Evolutionary conservation across 2,888 invertebrate species (phyloP), one percentile per base, ranked within the genome.

Genomic region (Xestoiulus laeticollis): DNA sequence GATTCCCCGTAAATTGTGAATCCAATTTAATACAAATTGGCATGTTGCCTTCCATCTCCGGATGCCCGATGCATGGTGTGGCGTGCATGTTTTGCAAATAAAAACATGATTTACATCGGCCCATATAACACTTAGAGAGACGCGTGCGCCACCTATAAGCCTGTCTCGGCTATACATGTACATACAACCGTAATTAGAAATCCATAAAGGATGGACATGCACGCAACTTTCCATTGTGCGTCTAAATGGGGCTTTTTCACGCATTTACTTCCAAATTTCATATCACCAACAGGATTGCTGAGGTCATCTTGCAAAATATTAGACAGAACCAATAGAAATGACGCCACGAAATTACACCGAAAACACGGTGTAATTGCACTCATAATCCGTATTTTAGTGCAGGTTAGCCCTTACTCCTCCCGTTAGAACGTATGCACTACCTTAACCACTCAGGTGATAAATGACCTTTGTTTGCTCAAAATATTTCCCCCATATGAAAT

Each of bases 121-220:
- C 3, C 30, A 10, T 14, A 78, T 30, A 78, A 78, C 78, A 78
- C 78, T 78, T 78, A 78, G 19, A 68, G 78, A 78, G 78, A 78
- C 78, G 78, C 78, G 78, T 78, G 78, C 78, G 78, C 78, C 78
- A 78, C 78, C 78, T 78, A 78, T 78, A 78, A 78, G 30, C 78
- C 12, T 10, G 12, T 78, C 8, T 78, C 78, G 78, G 26, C 1
- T 30, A 30, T 26, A 12, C 48, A 10, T 30, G 19, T 48, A 48
- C 19, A 59, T 4, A n/a, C 4, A 6, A 14, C 78, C 78, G 26
- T 78, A 78, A 78, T 78, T 78, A 78, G 78, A 78, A 78, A 78
- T 78, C 78, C 78, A 30, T 78, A 78, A 22, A 22, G 30, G 26
- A 78, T 26, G 3, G 78, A 14, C 78, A 78, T 14, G 78, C 78